A percentile compares a stretch with the other conserved stretches of the same genome.
phyloP scores from a whole-genome alignment of 2,113 vertebrate genomes.

The Oryzias curvinotus region DNA sequence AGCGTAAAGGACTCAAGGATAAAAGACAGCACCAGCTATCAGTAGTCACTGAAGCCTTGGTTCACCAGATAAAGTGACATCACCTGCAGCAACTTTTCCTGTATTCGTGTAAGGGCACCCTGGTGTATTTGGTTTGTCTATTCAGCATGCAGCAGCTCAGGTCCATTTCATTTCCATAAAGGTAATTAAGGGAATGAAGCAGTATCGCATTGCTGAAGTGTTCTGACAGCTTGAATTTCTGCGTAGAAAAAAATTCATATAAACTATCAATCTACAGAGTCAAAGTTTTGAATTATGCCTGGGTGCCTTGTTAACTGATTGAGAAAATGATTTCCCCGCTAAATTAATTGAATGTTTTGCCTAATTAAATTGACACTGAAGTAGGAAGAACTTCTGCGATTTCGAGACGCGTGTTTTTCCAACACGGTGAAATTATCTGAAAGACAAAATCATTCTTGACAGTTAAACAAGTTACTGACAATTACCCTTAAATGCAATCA shows the following conservation, averaged over 20 bases:
- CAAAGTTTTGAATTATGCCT: constrained; percentile 9
- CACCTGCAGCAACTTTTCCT: constrained; percentile 12
- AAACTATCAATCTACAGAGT: constrained; percentile 20
- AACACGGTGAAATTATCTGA: constrained; percentile 19
- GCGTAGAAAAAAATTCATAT: constrained; percentile 3
- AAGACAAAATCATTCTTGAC: constrained; percentile 3
- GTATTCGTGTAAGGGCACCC: constrained; percentile 2
- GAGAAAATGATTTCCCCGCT: constrained; percentile 17
- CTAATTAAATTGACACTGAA: constrained; percentile 26
- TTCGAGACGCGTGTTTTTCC: constrained; percentile 16
- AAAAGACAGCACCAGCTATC: constrained; percentile 37
- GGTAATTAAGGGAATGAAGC: constrained; percentile 11
- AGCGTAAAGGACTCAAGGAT: constrained; percentile 48
- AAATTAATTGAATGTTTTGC: constrained; percentile 28
- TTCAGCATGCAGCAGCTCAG: constrained; percentile 8
- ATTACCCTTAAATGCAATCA: not conserved
- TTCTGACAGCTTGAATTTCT: constrained; percentile 12
- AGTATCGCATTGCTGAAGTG: constrained; percentile 5
- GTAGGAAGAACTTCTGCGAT: constrained; percentile 2
- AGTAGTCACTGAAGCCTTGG: constrained; percentile 17
- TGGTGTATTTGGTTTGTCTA: constrained; percentile 10
- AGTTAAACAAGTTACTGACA: not conserved
- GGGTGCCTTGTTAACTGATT: constrained; percentile 19
- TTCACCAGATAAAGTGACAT: constrained; percentile 42
- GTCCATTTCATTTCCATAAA: constrained; percentile 23